These are phyloP conservation scores for Mycalesis mineus DNA, from an alignment of 2,888 invertebrate genomes.

Conservation along the genomic window DNA sequence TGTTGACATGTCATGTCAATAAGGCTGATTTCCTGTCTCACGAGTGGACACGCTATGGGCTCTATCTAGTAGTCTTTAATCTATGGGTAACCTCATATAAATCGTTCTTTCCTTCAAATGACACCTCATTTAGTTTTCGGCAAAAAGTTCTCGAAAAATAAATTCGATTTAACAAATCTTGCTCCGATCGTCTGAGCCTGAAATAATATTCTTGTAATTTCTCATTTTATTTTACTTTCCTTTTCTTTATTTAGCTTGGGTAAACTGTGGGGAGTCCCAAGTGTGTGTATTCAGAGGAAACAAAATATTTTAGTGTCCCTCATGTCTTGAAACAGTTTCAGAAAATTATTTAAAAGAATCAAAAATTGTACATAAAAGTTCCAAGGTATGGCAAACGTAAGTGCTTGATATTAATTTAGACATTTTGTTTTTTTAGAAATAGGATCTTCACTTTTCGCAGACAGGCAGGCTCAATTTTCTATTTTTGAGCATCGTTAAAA, in stretches of 20 bases:
- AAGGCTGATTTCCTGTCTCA: too few relatives aligned
- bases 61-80: too few relatives aligned
- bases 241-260: neutral
- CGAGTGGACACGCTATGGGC: too few relatives aligned
- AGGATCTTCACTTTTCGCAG: too few relatives aligned
- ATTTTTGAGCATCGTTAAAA: too few relatives aligned
- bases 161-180: constrained; percentile 1
- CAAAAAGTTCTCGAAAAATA: neutral
- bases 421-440: too few relatives aligned
- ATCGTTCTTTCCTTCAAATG: neutral
- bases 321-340: neutral
- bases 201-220: constrained; percentile 4
- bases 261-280: neutral
- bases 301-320: constrained; percentile 1
- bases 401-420: too few relatives aligned
- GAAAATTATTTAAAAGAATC: neutral
- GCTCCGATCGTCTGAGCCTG: neutral
- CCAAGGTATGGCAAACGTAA: too few relatives aligned
- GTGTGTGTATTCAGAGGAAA: neutral
- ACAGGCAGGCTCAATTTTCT: too few relatives aligned
- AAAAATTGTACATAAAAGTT: neutral
- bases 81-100: neutral
- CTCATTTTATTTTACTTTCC: constrained; percentile 2
- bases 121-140: constrained; percentile 5
- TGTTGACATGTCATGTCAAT: too few relatives aligned